phyloP scores from a whole-genome alignment of 2,113 vertebrate species.

The Trematocara variabile region DNA sequence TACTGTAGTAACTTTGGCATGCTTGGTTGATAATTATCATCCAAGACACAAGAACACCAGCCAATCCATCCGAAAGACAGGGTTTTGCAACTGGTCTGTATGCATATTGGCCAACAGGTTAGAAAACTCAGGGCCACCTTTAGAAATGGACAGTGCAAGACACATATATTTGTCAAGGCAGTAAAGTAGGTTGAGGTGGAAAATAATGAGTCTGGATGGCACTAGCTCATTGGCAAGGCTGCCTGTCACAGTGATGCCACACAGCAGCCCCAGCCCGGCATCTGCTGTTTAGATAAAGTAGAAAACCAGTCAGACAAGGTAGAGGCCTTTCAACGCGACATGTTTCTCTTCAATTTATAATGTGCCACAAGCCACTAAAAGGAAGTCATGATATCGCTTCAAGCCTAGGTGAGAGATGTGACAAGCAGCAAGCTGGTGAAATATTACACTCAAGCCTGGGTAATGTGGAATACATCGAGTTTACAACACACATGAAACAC shows the following conservation, averaged over 20 bases:
- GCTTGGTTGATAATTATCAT: not conserved
- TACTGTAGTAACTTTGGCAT: not conserved
- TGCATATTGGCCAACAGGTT: constrained; percentile 1
- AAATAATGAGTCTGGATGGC: constrained; percentile 25
- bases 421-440: constrained; percentile 29
- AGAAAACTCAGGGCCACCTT: not conserved
- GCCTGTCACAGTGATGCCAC: constrained; percentile 27
- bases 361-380: constrained; percentile 28
- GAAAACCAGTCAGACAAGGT: constrained; percentile 4
- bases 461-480: not conserved
- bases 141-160: constrained; percentile 3
- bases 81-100: not conserved
- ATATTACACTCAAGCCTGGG: constrained; percentile 1
- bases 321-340: constrained; percentile 27
- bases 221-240: constrained; percentile 21
- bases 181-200: constrained; percentile 20
- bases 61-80: not conserved
- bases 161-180: constrained; percentile 31
- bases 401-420: constrained; percentile 22
- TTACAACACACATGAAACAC: not conserved
- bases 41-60: not conserved
- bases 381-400: constrained; percentile 21
- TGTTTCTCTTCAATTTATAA: constrained; percentile 40
- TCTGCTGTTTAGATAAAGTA: constrained; percentile 50
- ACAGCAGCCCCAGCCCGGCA: constrained; percentile 1